Base-by-base conservation (phyloP, 2,888 invertebrate species). In the Eilema griseolum region DNA sequence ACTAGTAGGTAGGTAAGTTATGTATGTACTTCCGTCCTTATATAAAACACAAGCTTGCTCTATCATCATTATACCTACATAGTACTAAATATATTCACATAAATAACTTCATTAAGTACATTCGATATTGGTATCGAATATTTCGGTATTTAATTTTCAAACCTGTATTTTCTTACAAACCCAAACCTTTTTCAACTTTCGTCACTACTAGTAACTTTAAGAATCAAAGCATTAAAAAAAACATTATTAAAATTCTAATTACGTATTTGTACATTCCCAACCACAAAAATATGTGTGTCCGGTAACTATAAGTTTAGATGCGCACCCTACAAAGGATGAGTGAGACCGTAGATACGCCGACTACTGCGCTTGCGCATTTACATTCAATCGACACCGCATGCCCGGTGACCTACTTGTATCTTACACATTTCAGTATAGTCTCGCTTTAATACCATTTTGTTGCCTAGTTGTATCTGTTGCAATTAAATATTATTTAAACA, bases 321-420 rank as follows among this genome's bases (percentile, higher is more conserved):
- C 74, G 68, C 84, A 85, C 81, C 82, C 78, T 82, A 83, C 76
- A 74, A 76, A 86, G 87, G 91, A 92, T 89, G 89, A 87, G 86
- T 89, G 89, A 87, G 86, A 85, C 82, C 81, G 80, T 75, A 71
- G 74, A 73, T 76, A 70, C 80, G 75, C 82, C 77, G 81, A 73
- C 79, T 77, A 73, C 79, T 77, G 88, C 87, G 89, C 87, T 72
- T 75, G 90, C 90, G 87, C 93, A 94, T 93, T 93, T 92, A 90
- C 92, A 94, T 93, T 93, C 88, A 94, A 93, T 93, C 88, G 89
- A 83, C 77, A 74, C 88, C 79, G 83, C 83, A 82, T 76, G 83
- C 86, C 79, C 82, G 84, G 86, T 92, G 93, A 89, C 93, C 92
- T 84, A 93, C 90, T 90, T 88, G 77, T 80, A 79, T 73, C 73